Conservation (phyloP, 2,113 vertebrate species). For the Scomber scombrus region DNA sequence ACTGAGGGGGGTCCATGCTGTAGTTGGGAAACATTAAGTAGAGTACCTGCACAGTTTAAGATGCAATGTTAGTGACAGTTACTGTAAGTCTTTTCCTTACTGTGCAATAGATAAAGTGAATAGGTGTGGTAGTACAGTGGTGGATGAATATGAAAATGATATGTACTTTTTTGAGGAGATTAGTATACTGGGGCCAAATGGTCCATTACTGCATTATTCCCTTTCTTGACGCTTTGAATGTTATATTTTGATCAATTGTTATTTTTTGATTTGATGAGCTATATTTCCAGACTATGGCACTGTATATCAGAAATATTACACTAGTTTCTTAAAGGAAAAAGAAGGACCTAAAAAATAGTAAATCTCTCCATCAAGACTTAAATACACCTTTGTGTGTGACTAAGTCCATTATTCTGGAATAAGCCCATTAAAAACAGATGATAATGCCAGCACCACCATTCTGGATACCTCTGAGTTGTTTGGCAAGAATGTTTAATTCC, state of each 20-base stretch:
- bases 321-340: not conserved
- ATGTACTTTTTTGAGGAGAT: no score
- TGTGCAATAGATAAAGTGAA: not conserved
- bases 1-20: conserved; percentile 38
- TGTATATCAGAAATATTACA: not conserved
- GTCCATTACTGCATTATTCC: no score
- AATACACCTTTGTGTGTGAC: conserved; percentile 35
- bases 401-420: conserved; percentile 59
- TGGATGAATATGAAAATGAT: not conserved
- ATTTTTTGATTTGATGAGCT: not conserved
- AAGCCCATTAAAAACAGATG: conserved; percentile 60
- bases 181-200: no score
- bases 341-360: conserved; percentile 20
- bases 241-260: not conserved
- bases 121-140: not conserved
- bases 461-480: conserved; percentile 44
- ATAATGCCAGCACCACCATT: conserved; percentile 48
- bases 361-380: conserved; percentile 28
- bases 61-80: no score
- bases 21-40: conserved; percentile 21
- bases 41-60: conserved; percentile 12
- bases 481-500: conserved; percentile 64
- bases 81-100: no score
- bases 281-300: not conserved
- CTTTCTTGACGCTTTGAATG: no score